Base-by-base conservation (phyloP, 2,797 vertebrate genomes). In the Chaunax sp. region DNA sequence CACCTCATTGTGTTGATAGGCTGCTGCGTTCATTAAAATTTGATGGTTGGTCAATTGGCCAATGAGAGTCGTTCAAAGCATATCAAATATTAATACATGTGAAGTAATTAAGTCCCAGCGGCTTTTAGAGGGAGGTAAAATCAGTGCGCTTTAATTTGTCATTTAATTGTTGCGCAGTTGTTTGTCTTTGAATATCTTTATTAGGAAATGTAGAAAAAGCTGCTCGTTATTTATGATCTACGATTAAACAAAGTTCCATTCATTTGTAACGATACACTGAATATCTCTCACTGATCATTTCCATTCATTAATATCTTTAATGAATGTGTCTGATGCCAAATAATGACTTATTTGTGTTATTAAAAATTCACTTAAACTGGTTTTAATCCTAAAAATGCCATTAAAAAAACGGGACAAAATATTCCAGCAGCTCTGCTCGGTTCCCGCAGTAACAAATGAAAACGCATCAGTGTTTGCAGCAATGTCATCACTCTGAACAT, bases 71-170 rank as follows among this genome's bases (percentile, higher is more conserved):
- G 45, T 38, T 56, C 53, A 59, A 61, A 63, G 43, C 78, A 22
- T 56, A 92, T 95, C 44, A 92, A 93, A 92, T 93, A 95, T 94
- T 93, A 87, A 94, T 92, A 72, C 41, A 18, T 56, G 80, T 88
- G 87, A 88, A 90, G 90, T 90, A 91, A 94, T 92, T 86, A 89
- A 79, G 69, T 91, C 93, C 90, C 89, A 51, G 44, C 54, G 86
- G 91, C 71, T 86, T 90, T 84, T 58, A 43, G 54, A 26, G 19
- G 47, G 43, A 70, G 57, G 78, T 30, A 12, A 88, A 90, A 91
- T 88, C 88, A 81, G 87, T 85, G 72, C 70, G 49, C 47, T 85
- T 81, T 80, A 61, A 84, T 72, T 77, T 74, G 46, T 61, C 62
- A 60, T 84, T 77, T 72, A 77, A 84, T 83, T 78, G 78, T 71